Percentiles rank a stretch among this genome's conserved stretches.
Conservation (phyloP, 2,797 vertebrate species). For the Capromys pilorides region DNA sequence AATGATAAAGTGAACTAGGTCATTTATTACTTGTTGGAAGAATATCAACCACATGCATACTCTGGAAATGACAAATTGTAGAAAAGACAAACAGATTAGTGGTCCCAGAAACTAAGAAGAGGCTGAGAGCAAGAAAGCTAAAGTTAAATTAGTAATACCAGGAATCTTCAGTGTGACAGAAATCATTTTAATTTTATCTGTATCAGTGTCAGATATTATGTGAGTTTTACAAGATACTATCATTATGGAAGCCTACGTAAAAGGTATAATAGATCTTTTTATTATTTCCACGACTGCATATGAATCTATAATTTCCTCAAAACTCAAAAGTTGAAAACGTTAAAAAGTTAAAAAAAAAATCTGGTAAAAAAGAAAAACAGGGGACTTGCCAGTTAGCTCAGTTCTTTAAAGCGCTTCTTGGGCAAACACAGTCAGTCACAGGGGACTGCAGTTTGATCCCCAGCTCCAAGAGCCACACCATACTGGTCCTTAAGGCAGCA, state of each 20-base stretch:
- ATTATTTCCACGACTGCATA: background rate
- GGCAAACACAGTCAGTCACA: no score
- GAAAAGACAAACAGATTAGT: background rate
- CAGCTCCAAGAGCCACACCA: no score
- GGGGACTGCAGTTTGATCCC: no score
- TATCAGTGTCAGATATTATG: background rate
- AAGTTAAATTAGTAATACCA: background rate
- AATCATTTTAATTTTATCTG: background rate
- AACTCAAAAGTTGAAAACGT: background rate
- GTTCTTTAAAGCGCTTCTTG: no score
- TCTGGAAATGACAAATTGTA: conserved; percentile 32
- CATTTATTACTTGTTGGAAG: background rate
- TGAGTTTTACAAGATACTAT: background rate
- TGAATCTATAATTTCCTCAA: background rate
- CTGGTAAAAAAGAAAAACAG: background rate
- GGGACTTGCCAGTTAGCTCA: no score
- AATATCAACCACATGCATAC: background rate
- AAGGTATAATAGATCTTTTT: background rate
- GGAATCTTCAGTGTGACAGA: background rate
- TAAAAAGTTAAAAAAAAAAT: background rate
- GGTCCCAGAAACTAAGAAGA: background rate
- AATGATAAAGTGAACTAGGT: background rate
- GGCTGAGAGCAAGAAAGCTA: background rate
- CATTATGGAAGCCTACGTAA: background rate
- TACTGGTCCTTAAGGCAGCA: no score